Evolutionary conservation across 1,140 invertebrate genomes (phyloP).

Genomic region (Drosophila insularis): DNA sequence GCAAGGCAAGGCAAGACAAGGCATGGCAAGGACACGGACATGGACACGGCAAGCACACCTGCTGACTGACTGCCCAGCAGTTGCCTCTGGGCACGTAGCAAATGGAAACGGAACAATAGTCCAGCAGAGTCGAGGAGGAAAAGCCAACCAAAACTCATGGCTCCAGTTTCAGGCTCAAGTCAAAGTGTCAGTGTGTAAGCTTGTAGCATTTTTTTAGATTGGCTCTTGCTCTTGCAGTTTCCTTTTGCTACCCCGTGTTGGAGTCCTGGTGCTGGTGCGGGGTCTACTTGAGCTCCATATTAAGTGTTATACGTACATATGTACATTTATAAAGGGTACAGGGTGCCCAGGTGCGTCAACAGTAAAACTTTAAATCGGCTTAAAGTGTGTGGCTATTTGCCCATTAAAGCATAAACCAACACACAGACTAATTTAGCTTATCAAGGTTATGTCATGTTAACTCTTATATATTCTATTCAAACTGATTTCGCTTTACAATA

Average conservation of each 20-base stretch:
- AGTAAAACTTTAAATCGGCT: background rate
- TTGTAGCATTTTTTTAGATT: conserved; percentile 73
- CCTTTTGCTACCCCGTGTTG: no score
- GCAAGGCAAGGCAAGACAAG: no score
- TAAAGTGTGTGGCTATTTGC: background rate
- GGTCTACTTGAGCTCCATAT: conserved; percentile 63
- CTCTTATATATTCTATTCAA: no score
- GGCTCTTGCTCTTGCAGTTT: no score
- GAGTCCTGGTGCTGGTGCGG: background rate
- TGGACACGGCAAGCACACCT: conserved; percentile 61
- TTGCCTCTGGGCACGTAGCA: conserved; percentile 57
- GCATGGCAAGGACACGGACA: conserved; percentile 1
- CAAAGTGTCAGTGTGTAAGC: conserved; percentile 77
- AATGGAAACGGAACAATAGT: conserved; percentile 65
- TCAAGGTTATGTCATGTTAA: no score
- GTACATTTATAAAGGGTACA: conserved; percentile 7
- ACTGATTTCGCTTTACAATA: no score
- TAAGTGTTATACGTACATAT: conserved; percentile 29
- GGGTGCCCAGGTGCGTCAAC: conserved; percentile 16
- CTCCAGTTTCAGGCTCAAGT: conserved; percentile 39
- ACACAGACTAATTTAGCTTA: no score
- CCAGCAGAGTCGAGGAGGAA: conserved; percentile 10
- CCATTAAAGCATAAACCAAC: no score
- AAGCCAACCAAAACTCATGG: conserved; percentile 6
- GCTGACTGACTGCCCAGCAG: conserved; percentile 50